Evolutionary conservation across 2,113 vertebrate species (phyloP).

Genomic region (Nestor notabilis): DNA sequence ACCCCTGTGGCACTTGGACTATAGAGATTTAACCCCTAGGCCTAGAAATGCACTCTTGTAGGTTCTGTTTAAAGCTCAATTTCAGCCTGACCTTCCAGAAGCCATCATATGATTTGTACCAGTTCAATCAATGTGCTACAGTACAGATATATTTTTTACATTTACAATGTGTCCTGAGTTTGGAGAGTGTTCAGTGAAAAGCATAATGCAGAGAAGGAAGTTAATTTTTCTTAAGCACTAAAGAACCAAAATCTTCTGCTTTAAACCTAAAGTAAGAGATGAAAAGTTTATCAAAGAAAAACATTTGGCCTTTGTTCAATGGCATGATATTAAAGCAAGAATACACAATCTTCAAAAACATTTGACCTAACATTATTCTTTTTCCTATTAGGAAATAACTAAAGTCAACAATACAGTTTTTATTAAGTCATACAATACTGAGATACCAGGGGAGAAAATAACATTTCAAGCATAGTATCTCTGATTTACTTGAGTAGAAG

Average conservation of each 20-base stretch:
- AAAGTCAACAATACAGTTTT: neutral
- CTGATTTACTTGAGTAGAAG: neutral
- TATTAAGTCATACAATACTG: neutral
- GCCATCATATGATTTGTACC: fast-evolving
- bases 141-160: neutral
- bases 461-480: neutral
- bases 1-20: neutral
- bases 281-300: neutral
- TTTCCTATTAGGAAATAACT: neutral
- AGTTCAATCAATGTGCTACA: neutral
- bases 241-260: neutral
- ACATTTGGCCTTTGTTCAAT: neutral
- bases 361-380: neutral
- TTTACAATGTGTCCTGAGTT: neutral
- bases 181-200: neutral
- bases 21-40: neutral
- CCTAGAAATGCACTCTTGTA: neutral
- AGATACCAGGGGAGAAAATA: neutral
- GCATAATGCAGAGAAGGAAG: neutral
- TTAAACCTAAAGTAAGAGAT: neutral
- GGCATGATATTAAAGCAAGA: neutral
- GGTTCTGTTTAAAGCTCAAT: neutral
- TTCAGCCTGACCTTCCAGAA: neutral
- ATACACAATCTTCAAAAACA: neutral
- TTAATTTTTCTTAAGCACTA: neutral